Conservation (phyloP, 2,888 invertebrate species). For the Amphipoea oculea region DNA sequence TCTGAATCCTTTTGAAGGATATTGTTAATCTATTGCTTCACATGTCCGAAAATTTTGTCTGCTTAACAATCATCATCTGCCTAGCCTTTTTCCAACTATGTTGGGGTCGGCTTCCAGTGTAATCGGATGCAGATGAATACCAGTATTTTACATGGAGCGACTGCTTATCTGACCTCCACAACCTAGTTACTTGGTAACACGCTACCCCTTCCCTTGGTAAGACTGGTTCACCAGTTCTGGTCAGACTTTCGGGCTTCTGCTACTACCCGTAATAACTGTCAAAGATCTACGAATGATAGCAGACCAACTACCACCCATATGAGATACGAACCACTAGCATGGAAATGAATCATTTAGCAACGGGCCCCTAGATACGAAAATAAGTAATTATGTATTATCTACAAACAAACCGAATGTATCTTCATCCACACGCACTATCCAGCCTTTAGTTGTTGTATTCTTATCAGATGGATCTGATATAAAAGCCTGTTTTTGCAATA, state of each 20-base stretch:
- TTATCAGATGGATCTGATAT: constrained; percentile 1
- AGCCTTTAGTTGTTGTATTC: constrained; percentile 5
- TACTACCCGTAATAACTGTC: not conserved
- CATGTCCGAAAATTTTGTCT: too few species aligned
- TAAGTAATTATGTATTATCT: not conserved
- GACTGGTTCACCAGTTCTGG: too few species aligned
- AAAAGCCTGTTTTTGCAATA: constrained; percentile 6
- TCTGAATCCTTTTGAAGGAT: too few species aligned
- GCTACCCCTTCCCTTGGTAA: too few species aligned
- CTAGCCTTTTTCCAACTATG: too few species aligned
- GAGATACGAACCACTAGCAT: not conserved
- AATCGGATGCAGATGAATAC: too few species aligned
- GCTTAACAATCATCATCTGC: not conserved
- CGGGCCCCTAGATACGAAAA: not conserved
- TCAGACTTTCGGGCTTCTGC: not conserved
- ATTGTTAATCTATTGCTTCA: too few species aligned
- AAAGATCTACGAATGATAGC: not conserved
- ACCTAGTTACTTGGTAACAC: too few species aligned
- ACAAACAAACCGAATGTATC: not conserved
- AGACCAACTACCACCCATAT: not conserved
- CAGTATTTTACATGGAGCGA: too few species aligned
- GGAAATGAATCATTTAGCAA: not conserved
- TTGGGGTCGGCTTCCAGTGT: too few species aligned
- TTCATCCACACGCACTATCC: not conserved
- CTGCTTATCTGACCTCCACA: too few species aligned